Base-by-base conservation (phyloP, 2,888 invertebrate species). In the Isotomurus palustris region DNA sequence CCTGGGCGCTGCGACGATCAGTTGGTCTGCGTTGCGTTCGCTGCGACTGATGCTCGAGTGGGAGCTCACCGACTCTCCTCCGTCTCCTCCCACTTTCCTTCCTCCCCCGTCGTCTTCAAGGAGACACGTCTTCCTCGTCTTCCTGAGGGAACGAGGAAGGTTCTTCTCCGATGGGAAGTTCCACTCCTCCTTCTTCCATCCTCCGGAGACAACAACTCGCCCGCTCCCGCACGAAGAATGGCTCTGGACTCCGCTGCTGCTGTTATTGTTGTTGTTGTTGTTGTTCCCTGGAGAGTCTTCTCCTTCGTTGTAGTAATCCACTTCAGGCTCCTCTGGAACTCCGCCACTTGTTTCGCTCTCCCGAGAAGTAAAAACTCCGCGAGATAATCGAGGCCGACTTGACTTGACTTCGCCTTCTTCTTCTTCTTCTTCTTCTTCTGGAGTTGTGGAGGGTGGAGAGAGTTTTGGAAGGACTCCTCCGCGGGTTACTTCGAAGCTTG, bases 121-220 rank as follows among this genome's bases (percentile, higher is more conserved):
- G 29, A 69, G 64, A 54, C 68, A 68, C 10, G 67, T 69, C 57
- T 68, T 67, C 19, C 71, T 54, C 8, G 71, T 71, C 61, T 66
- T 66, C 19, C 69, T 36, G 10, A 71, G 53, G 1, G 69, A 69
- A 29, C 71, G 55, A 17, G 71, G 71, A 17, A 71, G 54, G 57
- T 71, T 69, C 41, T 69, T 66, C 17, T 69, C 71, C 2, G 69
- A 61, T 12, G 62, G 66, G 58, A 69, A 71, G 54, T 63, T 66
- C 71, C 71, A 71, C 40, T 68, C 56, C 35, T 70, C 70, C 35
- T 70, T 50, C 5, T 8, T n/a, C n/a, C n/a, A 21, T 22, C 24
- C 25, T 22, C 43, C n/a, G n/a, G n/a, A n/a, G n/a, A n/a, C n/a
- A n/a, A n/a, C n/a, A n/a, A n/a, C n/a, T n/a, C n/a, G n/a, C n/a